Percentiles rank a stretch among this genome's conserved stretches.
Evolutionary conservation across 1,140 invertebrate species (phyloP).

Genomic region (Venustaconcha ellipsiformis): DNA sequence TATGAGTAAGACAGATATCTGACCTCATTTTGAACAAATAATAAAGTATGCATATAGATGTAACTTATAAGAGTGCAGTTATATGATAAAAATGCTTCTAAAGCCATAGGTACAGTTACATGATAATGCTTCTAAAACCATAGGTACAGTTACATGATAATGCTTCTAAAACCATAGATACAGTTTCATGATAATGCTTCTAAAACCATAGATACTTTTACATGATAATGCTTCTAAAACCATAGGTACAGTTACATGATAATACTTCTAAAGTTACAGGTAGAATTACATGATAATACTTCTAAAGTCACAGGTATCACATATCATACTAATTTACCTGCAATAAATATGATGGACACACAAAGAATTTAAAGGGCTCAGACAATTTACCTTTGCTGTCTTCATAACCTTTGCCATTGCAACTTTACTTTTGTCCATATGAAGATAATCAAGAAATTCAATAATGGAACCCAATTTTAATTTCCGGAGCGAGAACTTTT

Average conservation of each 20-base stretch:
- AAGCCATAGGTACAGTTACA: too few relatives aligned
- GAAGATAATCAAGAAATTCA: conserved; percentile 16
- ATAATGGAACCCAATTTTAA: conserved; percentile 34
- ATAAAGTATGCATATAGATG: too few relatives aligned
- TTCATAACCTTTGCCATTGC: conserved; percentile 32
- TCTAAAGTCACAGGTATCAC: too few relatives aligned
- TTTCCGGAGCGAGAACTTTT: conserved; percentile 28
- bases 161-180: not conserved
- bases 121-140: too few relatives aligned
- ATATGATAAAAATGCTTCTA: too few relatives aligned
- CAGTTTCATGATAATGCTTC: not conserved
- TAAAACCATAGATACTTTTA: not conserved
- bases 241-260: not conserved
- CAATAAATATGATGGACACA: too few relatives aligned
- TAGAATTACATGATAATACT: not conserved
- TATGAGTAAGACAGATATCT: too few relatives aligned
- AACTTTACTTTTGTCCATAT: conserved; percentile 21
- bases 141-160: not conserved
- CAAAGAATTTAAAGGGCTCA: too few relatives aligned
- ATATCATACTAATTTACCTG: too few relatives aligned
- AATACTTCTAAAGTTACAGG: too few relatives aligned
- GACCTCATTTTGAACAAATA: too few relatives aligned
- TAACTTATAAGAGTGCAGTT: too few relatives aligned
- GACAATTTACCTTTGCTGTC: conserved; percentile 25
- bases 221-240: not conserved